Percentiles rank a stretch among this genome's conserved stretches.
Evolutionary conservation across 2,888 invertebrate genomes (phyloP).

Genomic region (Invenusta paracnida): DNA sequence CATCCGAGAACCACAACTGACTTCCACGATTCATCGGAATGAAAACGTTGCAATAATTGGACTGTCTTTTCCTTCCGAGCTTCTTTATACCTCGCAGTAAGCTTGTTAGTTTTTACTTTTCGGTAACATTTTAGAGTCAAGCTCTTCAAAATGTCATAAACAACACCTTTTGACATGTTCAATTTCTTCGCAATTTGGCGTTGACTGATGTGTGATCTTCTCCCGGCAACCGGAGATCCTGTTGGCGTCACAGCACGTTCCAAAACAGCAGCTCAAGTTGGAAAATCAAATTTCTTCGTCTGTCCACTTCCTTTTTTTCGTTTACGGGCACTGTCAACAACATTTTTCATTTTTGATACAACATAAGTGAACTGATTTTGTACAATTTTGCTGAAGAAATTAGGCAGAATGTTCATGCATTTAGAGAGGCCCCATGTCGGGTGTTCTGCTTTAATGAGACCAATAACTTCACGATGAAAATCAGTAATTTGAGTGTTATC

Average conservation of each 20-base stretch:
- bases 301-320: constrained; percentile 1
- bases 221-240: neutral
- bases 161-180: constrained; percentile 1
- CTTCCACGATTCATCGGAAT: too few species aligned
- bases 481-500: too few species aligned
- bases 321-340: neutral
- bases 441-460: too few species aligned
- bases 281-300: neutral
- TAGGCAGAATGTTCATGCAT: neutral
- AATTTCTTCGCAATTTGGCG: neutral
- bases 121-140: neutral
- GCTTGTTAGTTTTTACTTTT: neutral
- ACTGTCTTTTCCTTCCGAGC: too few species aligned
- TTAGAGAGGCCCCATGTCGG: neutral
- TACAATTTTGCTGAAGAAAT: neutral
- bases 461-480: neutral
- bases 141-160: neutral
- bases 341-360: neutral
- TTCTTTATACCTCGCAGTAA: neutral
- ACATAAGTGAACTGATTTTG: neutral
- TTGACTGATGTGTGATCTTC: neutral
- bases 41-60: too few species aligned
- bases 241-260: neutral
- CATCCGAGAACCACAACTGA: too few species aligned
- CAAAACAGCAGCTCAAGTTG: too few species aligned